Evolutionary conservation across 2,113 vertebrate genomes (phyloP).

Genomic region (Lanius collurio): DNA sequence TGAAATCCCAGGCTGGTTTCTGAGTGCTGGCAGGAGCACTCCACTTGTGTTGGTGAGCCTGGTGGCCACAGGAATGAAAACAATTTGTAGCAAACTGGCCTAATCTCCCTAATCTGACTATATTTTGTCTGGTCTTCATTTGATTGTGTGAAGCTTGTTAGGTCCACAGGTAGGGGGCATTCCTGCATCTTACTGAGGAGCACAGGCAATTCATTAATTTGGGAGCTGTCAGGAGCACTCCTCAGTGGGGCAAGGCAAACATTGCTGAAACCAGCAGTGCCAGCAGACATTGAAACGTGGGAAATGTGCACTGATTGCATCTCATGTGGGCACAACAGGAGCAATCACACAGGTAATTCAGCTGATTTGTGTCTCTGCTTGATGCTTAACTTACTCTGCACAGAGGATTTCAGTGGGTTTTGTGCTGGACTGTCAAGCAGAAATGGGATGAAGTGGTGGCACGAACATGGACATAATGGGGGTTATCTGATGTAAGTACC

Average conservation of each 20-base stretch:
- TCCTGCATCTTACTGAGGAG: background rate
- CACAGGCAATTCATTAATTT: background rate
- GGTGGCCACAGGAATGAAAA: background rate
- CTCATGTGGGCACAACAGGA: background rate
- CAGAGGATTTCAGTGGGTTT: rapidly evolving
- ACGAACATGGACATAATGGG: background rate
- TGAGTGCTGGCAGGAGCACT: rapidly evolving
- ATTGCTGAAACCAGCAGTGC: background rate
- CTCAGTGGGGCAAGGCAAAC: rapidly evolving
- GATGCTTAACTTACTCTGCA: background rate
- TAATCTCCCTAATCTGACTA: background rate
- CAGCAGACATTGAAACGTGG: background rate
- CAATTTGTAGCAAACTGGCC: background rate
- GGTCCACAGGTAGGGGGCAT: background rate
- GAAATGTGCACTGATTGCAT: background rate
- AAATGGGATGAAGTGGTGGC: background rate
- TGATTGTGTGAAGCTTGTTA: background rate
- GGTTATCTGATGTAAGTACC: background rate
- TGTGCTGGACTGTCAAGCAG: background rate
- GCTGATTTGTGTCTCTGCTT: background rate
- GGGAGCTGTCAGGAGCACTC: background rate
- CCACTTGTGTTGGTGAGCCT: rapidly evolving
- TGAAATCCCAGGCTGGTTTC: background rate
- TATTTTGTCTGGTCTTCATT: background rate
- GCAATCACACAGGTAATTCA: background rate